Conservation (phyloP, 2,888 invertebrate species). For the Laothoe populi region DNA sequence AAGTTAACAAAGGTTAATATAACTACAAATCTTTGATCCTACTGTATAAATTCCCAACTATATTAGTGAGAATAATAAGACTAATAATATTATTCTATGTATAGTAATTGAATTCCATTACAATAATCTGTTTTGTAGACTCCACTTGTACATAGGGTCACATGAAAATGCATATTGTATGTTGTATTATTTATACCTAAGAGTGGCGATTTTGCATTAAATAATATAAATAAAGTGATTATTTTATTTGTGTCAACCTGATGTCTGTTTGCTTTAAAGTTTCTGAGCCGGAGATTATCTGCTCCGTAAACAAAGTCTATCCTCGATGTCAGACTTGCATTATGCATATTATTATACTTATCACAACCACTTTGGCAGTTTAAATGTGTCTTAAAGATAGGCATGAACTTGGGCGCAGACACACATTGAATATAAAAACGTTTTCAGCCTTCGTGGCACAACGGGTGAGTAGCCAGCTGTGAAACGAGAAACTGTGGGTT, state of each 20-base stretch:
- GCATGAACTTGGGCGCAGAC: too few species aligned
- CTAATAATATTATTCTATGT: neutral
- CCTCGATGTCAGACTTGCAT: too few species aligned
- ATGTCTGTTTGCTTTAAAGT: too few species aligned
- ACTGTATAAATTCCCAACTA: neutral
- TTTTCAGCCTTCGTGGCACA: too few species aligned
- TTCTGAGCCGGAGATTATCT: too few species aligned
- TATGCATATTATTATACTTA: too few species aligned
- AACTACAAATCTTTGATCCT: neutral
- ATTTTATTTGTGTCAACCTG: slow-evolving; percentile 48
- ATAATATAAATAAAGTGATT: slow-evolving; percentile 44
- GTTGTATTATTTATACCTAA: slow-evolving; percentile 41
- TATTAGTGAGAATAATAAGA: neutral
- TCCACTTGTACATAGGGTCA: slow-evolving; percentile 1
- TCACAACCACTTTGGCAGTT: too few species aligned
- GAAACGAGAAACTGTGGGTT: too few species aligned
- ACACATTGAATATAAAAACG: too few species aligned
- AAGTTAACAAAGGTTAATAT: neutral
- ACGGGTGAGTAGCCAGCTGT: too few species aligned
- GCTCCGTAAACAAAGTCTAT: too few species aligned
- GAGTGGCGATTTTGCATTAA: slow-evolving; percentile 57
- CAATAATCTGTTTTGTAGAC: neutral
- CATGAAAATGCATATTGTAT: slow-evolving; percentile 30
- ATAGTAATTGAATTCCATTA: neutral
- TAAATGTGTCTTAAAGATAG: too few species aligned